These are phyloP conservation scores for Caenorhabditis inopinata DNA, from an alignment of 1,140 invertebrate species.

Conservation along the genomic window DNA sequence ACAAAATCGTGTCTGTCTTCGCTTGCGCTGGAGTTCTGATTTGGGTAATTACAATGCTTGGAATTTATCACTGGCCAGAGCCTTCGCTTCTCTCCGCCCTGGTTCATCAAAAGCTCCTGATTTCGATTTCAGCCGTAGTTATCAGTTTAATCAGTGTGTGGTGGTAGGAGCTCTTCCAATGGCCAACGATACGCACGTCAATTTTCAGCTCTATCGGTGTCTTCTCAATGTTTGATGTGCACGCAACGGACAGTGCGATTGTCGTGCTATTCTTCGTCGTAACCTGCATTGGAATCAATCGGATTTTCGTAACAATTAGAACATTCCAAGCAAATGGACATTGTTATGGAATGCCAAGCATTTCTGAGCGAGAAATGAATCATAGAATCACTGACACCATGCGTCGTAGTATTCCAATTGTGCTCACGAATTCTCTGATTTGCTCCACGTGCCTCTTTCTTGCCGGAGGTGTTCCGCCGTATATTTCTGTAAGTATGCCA, in stretches of 20 bases:
- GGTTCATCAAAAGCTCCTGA: not conserved
- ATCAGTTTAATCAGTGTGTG: not conserved
- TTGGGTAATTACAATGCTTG: not conserved
- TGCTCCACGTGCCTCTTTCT: conserved; percentile 69
- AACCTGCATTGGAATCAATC: conserved; percentile 89
- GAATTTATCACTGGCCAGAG: conserved; percentile 8
- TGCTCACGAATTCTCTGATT: conserved; percentile 73
- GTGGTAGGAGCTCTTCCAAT: too few relatives aligned
- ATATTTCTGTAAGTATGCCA: conserved; percentile 5
- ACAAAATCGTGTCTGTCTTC: conserved; percentile 67
- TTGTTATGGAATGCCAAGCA: not conserved
- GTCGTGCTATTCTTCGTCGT: conserved; percentile 92
- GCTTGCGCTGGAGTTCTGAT: conserved; percentile 86
- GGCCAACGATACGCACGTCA: too few relatives aligned
- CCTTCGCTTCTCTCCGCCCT: not conserved
- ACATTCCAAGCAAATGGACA: not conserved
- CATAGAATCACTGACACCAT: not conserved
- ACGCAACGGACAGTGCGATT: conserved; percentile 82
- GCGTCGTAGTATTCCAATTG: conserved; percentile 6
- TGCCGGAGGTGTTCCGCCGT: not conserved
- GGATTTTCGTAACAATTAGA: conserved; percentile 85
- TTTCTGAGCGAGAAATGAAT: not conserved
- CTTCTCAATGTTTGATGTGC: conserved; percentile 77
- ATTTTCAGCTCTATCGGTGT: conserved; percentile 80
- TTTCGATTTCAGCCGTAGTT: not conserved